Evolutionary conservation across 2,797 vertebrate genomes (phyloP).

Genomic region (Glossophaga mutica): DNA sequence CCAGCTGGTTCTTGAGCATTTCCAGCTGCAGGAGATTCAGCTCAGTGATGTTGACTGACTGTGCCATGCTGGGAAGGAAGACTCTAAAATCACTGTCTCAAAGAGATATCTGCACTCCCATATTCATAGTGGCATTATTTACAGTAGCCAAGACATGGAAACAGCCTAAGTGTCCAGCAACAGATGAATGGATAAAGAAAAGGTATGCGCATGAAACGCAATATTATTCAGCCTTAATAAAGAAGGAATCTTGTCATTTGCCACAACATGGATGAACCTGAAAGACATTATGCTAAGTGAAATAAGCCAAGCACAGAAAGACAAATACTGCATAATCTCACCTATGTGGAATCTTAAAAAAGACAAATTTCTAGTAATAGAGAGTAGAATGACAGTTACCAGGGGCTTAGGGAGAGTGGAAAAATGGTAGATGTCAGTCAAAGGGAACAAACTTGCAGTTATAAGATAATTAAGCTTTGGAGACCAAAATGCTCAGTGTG

Average conservation of each 20-base stretch:
- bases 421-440: not conserved
- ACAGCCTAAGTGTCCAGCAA: not conserved
- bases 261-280: not conserved
- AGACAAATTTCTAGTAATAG: not conserved
- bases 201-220: not conserved
- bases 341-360: not conserved
- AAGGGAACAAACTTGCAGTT: not conserved
- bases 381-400: not conserved
- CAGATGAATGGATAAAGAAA: not conserved
- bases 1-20: slow-evolving; percentile 92
- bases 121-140: not conserved
- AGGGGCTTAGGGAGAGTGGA: not conserved
- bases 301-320: not conserved
- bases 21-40: slow-evolving; percentile 92
- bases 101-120: not conserved
- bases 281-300: not conserved
- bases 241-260: not conserved
- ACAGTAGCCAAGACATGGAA: not conserved
- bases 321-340: not conserved
- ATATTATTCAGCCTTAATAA: not conserved
- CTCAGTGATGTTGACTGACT: slow-evolving; percentile 91
- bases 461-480: not conserved
- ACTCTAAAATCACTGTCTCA: not conserved
- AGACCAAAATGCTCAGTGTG: not conserved
- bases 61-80: slow-evolving; percentile 75